Percentiles rank a stretch among this genome's conserved stretches.
Conservation (phyloP, 1,140 invertebrate species). For the Aphaenogaster floridana region DNA sequence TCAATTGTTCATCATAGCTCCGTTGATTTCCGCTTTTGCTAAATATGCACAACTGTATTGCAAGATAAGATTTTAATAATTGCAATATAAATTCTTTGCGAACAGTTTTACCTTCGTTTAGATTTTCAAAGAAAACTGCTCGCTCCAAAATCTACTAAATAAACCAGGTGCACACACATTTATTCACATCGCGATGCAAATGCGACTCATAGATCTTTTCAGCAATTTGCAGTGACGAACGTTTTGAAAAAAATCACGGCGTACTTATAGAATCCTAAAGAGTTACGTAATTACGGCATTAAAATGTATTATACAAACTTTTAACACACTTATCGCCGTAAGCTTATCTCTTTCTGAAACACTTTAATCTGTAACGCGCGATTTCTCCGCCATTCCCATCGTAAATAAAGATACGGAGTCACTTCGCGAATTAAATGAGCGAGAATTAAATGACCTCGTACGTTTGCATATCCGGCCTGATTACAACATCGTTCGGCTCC, state of each 20-base stretch:
- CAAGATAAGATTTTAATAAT: background rate
- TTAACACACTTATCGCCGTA: background rate
- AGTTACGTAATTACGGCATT: background rate
- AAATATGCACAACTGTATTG: background rate
- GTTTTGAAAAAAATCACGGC: background rate
- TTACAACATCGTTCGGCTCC: constrained; percentile 12
- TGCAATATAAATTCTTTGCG: background rate
- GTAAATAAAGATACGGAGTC: constrained; percentile 19
- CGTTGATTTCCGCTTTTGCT: background rate
- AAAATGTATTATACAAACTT: background rate
- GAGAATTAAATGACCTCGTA: constrained; percentile 30
- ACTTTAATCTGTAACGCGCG: background rate
- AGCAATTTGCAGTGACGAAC: background rate
- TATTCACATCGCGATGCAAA: background rate
- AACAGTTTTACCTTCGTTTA: background rate
- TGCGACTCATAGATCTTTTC: background rate
- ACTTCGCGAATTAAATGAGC: constrained; percentile 34
- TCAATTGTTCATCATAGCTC: background rate
- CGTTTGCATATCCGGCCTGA: constrained; percentile 17
- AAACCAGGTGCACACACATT: background rate
- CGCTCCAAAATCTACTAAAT: background rate
- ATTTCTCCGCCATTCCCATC: background rate
- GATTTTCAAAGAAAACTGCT: background rate
- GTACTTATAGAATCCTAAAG: background rate
- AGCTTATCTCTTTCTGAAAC: constrained; percentile 5